phyloP scores from a whole-genome alignment of 2,888 invertebrate species.

The Synergus laeviventris region DNA sequence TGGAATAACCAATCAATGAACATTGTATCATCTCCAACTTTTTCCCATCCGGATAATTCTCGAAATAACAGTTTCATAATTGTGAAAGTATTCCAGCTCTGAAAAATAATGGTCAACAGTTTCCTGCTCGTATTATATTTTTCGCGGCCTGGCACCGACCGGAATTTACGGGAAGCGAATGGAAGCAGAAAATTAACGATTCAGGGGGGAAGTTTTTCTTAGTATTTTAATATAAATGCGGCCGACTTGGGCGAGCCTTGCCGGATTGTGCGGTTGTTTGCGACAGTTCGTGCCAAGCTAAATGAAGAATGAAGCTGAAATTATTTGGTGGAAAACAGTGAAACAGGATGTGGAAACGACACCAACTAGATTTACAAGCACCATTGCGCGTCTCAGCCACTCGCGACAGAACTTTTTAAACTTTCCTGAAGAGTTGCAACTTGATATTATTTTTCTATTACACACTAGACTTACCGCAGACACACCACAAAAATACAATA shows the following conservation, averaged over 20 bases:
- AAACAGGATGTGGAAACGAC: conserved; percentile 76
- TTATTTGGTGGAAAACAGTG: conserved; percentile 76
- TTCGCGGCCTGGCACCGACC: conserved; percentile 62
- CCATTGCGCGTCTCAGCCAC: conserved; percentile 51
- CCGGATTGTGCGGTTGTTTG: conserved; percentile 71
- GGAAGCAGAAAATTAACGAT: conserved; percentile 77
- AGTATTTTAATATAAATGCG: conserved; percentile 76
- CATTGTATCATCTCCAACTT: neutral
- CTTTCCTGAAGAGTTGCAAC: conserved; percentile 29
- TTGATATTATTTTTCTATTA: conserved; percentile 27
- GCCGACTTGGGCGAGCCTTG: conserved; percentile 60
- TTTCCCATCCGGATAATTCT: neutral
- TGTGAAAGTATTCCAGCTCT: conserved; percentile 65
- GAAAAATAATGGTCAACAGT: conserved; percentile 75
- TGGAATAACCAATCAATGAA: neutral
- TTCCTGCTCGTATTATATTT: conserved; percentile 76
- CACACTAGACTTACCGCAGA: neutral
- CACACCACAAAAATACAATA: no score
- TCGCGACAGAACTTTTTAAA: conserved; percentile 48
- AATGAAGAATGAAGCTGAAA: conserved; percentile 77
- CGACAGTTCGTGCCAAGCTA: conserved; percentile 76
- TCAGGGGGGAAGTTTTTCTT: conserved; percentile 74
- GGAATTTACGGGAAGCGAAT: conserved; percentile 75
- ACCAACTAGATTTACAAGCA: conserved; percentile 72
- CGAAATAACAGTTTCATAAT: conserved; percentile 6